Percentiles rank a stretch among this genome's conserved stretches.
phyloP scores from a whole-genome alignment of 1,140 invertebrate genomes.

The Brachionus sp. region DNA sequence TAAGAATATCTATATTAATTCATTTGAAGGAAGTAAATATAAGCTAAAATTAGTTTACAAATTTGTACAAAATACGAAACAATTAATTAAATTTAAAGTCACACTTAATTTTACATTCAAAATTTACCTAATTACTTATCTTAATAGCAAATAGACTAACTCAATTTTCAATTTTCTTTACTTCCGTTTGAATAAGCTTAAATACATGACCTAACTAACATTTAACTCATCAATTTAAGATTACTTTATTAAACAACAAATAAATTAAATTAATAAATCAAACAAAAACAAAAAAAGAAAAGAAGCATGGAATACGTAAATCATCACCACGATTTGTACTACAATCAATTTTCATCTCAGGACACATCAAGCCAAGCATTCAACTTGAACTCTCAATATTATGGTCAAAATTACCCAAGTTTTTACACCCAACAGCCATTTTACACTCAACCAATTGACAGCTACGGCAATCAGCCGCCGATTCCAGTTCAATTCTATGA shows the following conservation, averaged over 20 bases:
- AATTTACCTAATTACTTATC: constrained; percentile 11
- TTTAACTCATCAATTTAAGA: not conserved
- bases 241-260: not conserved
- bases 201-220: not conserved
- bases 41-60: constrained; percentile 16
- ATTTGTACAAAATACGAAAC: not conserved
- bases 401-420: not conserved
- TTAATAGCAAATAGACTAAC: constrained; percentile 5
- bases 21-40: constrained; percentile 14
- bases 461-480: not conserved
- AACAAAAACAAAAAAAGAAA: not conserved
- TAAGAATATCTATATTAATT: not conserved
- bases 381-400: constrained; percentile 1
- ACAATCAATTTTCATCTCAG: not conserved
- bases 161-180: not conserved
- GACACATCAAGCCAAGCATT: not conserved
- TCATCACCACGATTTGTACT: constrained; percentile 31
- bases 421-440: not conserved
- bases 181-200: not conserved
- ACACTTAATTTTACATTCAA: constrained; percentile 8
- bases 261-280: not conserved
- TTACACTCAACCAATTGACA: not conserved
- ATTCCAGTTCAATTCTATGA: not conserved
- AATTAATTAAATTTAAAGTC: constrained; percentile 4
- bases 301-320: constrained; percentile 18